phyloP scores from a whole-genome alignment of 2,113 vertebrate genomes.

The Bombycilla garrulus region DNA sequence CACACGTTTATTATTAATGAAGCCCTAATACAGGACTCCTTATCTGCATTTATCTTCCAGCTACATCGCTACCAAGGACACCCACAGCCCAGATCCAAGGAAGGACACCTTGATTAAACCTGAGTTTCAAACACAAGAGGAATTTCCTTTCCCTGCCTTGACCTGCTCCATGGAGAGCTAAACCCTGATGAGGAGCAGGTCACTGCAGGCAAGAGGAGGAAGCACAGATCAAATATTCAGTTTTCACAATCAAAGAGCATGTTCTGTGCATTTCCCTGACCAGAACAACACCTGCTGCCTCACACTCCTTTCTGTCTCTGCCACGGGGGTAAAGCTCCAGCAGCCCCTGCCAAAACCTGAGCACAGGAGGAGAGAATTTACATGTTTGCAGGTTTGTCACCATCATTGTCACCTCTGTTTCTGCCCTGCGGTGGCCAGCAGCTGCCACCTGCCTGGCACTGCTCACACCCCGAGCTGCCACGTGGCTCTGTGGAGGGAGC shows the following conservation, averaged over 20 bases:
- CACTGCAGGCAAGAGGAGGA: constrained; percentile 2
- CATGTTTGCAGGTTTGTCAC: background rate
- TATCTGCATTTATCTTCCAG: constrained; percentile 62
- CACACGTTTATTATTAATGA: constrained; percentile 67
- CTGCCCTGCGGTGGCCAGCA: background rate
- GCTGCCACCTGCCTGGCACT: background rate
- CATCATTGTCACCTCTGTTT: background rate
- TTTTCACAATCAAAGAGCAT: background rate
- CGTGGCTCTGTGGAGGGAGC: accelerated
- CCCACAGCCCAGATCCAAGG: background rate
- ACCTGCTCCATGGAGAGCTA: constrained; percentile 44
- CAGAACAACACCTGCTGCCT: background rate
- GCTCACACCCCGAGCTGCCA: background rate
- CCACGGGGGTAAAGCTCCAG: background rate
- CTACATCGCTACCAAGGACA: constrained; percentile 47
- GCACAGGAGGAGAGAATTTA: background rate
- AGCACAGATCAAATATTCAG: background rate
- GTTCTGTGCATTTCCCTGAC: background rate
- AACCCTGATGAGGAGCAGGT: constrained; percentile 19
- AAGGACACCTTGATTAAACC: constrained; percentile 40
- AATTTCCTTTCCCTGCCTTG: constrained; percentile 27
- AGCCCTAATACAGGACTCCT: constrained; percentile 41
- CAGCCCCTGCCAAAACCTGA: background rate
- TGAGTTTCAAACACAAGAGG: constrained; percentile 17
- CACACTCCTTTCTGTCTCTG: background rate